These are phyloP conservation scores for Gavia stellata DNA, from an alignment of 2,113 vertebrate genomes.

Conservation along the genomic window DNA sequence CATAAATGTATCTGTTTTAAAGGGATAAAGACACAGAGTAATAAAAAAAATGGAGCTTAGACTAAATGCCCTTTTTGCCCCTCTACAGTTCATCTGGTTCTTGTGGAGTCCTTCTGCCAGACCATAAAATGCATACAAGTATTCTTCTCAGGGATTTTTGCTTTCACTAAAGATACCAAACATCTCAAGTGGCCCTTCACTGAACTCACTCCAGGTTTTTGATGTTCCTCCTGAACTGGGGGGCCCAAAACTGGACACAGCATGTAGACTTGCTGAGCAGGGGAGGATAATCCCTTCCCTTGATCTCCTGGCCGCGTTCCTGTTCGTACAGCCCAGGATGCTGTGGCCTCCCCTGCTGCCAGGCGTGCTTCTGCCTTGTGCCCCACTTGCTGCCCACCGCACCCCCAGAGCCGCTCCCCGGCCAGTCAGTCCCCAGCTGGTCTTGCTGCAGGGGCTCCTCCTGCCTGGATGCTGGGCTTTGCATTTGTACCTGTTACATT, in stretches of 20 bases:
- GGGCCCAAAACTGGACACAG: not conserved
- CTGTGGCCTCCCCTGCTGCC: not conserved
- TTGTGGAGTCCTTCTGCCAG: not conserved
- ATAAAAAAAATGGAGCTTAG: not conserved
- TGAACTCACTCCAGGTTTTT: not conserved
- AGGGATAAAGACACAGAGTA: not conserved
- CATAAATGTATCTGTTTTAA: not conserved
- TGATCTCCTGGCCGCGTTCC: not conserved
- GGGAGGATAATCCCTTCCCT: not conserved
- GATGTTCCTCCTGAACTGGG: not conserved
- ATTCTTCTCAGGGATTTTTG: not conserved
- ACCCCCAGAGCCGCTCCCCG: not conserved
- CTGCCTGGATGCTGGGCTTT: not conserved
- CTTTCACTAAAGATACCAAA: not conserved
- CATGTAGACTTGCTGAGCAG: accelerated
- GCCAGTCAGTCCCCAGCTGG: not conserved
- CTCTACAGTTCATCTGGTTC: not conserved
- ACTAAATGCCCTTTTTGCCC: not conserved
- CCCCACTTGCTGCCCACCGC: accelerated
- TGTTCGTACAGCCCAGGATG: accelerated
- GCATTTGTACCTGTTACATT: not conserved
- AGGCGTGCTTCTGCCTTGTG: not conserved
- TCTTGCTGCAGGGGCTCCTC: not conserved
- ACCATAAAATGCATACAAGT: not conserved
- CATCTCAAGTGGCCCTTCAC: not conserved